Conservation (phyloP, 2,113 vertebrate genomes). For the Menidia beryllina region DNA sequence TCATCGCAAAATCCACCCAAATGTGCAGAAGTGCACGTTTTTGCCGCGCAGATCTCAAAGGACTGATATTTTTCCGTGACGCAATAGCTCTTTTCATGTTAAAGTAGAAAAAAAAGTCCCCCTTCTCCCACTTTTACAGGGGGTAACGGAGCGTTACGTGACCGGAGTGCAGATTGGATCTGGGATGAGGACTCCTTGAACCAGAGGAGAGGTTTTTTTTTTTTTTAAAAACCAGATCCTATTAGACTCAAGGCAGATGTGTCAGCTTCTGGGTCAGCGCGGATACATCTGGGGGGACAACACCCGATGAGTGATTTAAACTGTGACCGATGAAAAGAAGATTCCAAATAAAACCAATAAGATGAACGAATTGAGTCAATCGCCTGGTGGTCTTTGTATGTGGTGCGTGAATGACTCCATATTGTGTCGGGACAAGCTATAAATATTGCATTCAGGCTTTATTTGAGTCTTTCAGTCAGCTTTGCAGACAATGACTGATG, state of each 20-base stretch:
- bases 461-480: constrained; percentile 47
- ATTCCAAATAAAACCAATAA: not conserved
- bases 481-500: constrained; percentile 73
- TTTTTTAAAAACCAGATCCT: constrained; percentile 45
- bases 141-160: constrained; percentile 78
- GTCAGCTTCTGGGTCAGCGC: constrained; percentile 24
- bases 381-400: not conserved
- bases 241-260: constrained; percentile 3
- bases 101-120: constrained; percentile 41
- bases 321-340: not conserved
- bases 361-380: not conserved
- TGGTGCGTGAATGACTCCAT: constrained; percentile 75
- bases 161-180: constrained; percentile 76
- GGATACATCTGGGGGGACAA: constrained; percentile 32
- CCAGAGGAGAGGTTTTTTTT: constrained; percentile 50
- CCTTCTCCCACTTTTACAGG: constrained; percentile 62
- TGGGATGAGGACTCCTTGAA: constrained; percentile 69
- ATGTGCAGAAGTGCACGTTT: constrained; percentile 23
- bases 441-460: constrained; percentile 71
- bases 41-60: constrained; percentile 58
- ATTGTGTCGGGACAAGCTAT: constrained; percentile 51
- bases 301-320: not conserved
- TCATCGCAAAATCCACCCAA: not conserved
- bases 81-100: constrained; percentile 81
- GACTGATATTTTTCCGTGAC: constrained; percentile 83